Percentiles rank a stretch among this genome's conserved stretches.
phyloP scores from a whole-genome alignment of 2,113 vertebrate genomes.

The Gallinago media region DNA sequence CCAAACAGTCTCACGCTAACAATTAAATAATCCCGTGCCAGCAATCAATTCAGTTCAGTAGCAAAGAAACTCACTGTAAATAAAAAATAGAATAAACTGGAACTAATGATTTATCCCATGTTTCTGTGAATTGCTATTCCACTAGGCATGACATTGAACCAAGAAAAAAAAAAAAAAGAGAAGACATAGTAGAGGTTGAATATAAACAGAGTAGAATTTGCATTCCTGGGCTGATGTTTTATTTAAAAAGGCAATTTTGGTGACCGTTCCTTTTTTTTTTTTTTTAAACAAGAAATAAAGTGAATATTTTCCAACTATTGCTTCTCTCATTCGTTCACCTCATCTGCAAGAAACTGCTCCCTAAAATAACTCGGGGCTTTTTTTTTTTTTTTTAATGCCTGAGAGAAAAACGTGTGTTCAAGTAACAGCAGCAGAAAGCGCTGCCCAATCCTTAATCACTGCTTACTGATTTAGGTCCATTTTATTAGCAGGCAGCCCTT shows the following conservation, averaged over 20 bases:
- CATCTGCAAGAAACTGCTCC: not conserved
- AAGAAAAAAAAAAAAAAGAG: not conserved
- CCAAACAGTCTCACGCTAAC: not conserved
- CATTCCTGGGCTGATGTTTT: conserved; percentile 53
- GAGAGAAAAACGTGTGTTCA: not conserved
- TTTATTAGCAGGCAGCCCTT: conserved; percentile 75
- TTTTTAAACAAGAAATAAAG: not conserved
- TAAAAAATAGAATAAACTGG: conserved; percentile 52
- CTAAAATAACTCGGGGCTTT: not conserved
- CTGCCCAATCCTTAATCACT: conserved; percentile 74
- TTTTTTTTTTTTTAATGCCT: not conserved
- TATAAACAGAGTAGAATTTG: conserved; percentile 28
- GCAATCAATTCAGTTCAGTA: not conserved
- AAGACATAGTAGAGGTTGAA: not conserved
- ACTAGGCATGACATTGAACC: not conserved
- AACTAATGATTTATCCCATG: conserved; percentile 29
- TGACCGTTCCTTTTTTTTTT: not conserved
- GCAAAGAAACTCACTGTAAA: conserved; percentile 41
- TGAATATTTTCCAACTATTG: not conserved
- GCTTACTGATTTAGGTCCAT: conserved; percentile 69
- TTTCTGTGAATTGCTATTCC: conserved; percentile 6
- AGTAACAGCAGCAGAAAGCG: conserved; percentile 11
- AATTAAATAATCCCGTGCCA: not conserved
- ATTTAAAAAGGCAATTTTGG: conserved; percentile 61
- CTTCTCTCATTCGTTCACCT: not conserved